Evolutionary conservation across 2,888 invertebrate species (phyloP), one percentile per base, ranked within the genome.

Genomic region (Erannis defoliaria): DNA sequence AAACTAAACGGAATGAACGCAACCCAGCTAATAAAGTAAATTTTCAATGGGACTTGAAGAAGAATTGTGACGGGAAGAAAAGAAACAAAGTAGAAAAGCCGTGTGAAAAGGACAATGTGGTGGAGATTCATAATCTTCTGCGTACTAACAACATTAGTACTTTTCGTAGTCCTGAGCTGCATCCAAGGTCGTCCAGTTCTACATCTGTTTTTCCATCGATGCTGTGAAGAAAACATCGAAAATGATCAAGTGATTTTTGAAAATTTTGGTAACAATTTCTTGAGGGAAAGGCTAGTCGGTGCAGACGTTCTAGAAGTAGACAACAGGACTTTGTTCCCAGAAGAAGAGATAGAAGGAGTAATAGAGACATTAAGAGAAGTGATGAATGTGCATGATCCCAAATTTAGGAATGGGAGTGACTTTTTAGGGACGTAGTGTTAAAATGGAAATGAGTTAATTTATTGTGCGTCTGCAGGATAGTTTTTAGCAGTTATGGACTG

Each of bases 91-190:
- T n/a, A n/a, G 1, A 38, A 33, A 16, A 19, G 9, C 3, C 2
- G 1, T 2, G 12, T 14, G 1, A 21, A 9, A 19, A 8, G 19
- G 5, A 62, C 51, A 67, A 89, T 91, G 92, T 90, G 88, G 91
- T 88, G 90, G 71, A 72, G 91, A 53, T 80, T 90, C 37, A 57
- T 91, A 2, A 85, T 84, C 0, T 92, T 92, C 62, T 92, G 91
- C 54, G 62, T 89, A 0, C 68, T 92, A 5, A 89, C 89, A 0
- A 81, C 86, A 1, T 56, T 90, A 0, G 79, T 90, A 0, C 67
- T 91, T 4, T 83, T 90, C 18, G 75, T 89, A 0, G 88, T 91
- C 0, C 31, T 89, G 2, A 87, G 84, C 62, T 85, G 86, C 29
- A 84, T 91, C 0, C 85, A 89, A 23, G 85, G 89, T 0, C 66